These are phyloP conservation scores for Pseudois nayaur DNA, from an alignment of 2,113 vertebrate species.

Conservation along the genomic window DNA sequence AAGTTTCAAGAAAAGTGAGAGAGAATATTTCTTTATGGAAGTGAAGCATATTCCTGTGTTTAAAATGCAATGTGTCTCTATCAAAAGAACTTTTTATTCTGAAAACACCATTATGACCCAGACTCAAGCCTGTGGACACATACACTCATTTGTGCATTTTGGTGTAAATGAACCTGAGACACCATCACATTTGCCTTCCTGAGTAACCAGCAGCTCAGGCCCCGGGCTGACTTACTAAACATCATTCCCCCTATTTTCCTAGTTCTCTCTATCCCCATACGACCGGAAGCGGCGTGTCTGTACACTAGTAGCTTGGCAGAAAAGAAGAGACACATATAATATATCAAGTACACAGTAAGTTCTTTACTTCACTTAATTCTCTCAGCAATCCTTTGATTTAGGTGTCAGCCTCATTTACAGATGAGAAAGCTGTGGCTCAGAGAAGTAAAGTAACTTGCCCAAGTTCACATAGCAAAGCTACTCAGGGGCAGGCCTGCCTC, in stretches of 20 bases:
- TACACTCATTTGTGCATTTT: neutral
- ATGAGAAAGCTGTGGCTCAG: neutral
- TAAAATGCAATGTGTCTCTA: neutral
- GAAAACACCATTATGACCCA: neutral
- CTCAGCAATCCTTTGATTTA: neutral
- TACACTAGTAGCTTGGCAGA: neutral
- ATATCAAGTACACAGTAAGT: neutral
- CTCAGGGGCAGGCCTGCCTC: neutral
- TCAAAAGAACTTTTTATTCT: neutral
- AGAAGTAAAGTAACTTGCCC: neutral
- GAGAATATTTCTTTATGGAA: neutral
- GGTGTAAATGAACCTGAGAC: neutral
- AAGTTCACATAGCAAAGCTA: neutral
- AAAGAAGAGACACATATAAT: neutral
- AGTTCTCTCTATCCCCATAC: neutral
- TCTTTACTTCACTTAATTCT: neutral
- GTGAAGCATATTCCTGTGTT: neutral
- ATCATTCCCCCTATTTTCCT: neutral
- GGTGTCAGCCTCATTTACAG: neutral
- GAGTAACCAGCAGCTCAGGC: neutral
- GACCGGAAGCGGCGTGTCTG: neutral
- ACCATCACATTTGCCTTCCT: neutral
- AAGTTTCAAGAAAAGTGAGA: neutral
- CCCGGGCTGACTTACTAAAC: neutral
- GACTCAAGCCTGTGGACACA: neutral